Conservation (phyloP, 2,888 invertebrate species). For the Drosophila prostipennis region DNA sequence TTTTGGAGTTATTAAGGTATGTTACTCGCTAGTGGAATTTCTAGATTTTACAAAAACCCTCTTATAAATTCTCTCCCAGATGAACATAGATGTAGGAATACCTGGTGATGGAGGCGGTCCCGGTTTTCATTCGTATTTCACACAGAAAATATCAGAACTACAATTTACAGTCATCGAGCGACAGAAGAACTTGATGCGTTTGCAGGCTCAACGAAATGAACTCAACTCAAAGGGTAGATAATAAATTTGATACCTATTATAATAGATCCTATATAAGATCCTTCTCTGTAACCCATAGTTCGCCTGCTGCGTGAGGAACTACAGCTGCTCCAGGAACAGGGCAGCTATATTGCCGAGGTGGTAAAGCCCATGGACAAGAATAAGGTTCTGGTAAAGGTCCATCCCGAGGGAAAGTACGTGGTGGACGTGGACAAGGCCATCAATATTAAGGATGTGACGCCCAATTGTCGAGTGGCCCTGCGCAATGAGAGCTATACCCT, state of each 20-base stretch:
- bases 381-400: constrained; percentile 99
- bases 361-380: constrained; percentile 99
- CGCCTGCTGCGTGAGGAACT: constrained; percentile 98
- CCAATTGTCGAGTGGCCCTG: constrained; percentile 98
- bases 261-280: not conserved
- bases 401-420: constrained; percentile 99
- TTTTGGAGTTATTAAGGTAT: not conserved
- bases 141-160: constrained; percentile 98
- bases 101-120: not conserved
- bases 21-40: not conserved
- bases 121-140: constrained; percentile 97
- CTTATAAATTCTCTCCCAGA: not conserved
- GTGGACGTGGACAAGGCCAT: constrained; percentile 99
- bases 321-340: constrained; percentile 97
- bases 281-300: constrained; percentile 86
- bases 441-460: constrained; percentile 98
- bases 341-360: constrained; percentile 99
- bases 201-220: constrained; percentile 99
- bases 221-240: constrained; percentile 97
- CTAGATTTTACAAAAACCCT: not conserved
- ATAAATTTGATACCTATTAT: accelerated
- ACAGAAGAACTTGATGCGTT: constrained; percentile 96
- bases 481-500: constrained; percentile 99
- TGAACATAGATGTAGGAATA: constrained; percentile 18
- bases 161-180: constrained; percentile 98